Conservation (phyloP, 1,140 invertebrate genomes). For the Amyelois transitella region DNA sequence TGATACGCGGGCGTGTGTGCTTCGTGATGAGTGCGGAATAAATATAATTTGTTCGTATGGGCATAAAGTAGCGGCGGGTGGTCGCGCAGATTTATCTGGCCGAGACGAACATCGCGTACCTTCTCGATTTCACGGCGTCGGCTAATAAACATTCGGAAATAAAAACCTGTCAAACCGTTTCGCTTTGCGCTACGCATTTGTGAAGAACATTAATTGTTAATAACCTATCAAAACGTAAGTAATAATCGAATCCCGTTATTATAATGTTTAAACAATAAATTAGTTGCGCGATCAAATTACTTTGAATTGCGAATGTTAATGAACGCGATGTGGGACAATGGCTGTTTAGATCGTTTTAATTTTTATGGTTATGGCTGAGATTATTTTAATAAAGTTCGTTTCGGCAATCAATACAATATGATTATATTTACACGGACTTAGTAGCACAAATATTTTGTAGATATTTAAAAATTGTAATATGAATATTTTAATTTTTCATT, state of each 20-base stretch:
- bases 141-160: not conserved
- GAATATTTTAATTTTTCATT: too few relatives aligned
- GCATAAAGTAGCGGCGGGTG: conserved; percentile 13
- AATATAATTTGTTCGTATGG: conserved; percentile 3
- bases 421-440: not conserved
- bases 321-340: not conserved
- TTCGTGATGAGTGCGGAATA: not conserved
- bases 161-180: not conserved
- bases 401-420: not conserved
- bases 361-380: not conserved
- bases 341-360: not conserved
- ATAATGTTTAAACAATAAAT: not conserved
- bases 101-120: not conserved
- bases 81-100: conserved; percentile 13
- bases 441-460: too few relatives aligned
- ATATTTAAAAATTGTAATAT: too few relatives aligned
- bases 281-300: not conserved
- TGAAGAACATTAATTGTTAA: not conserved
- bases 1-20: not conserved
- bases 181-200: not conserved
- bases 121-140: conserved; percentile 1
- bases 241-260: not conserved
- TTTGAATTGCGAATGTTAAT: not conserved
- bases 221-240: not conserved
- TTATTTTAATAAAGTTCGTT: not conserved